These are phyloP conservation scores for Campoplex capitator DNA, from an alignment of 2,888 invertebrate species.

Conservation along the genomic window DNA sequence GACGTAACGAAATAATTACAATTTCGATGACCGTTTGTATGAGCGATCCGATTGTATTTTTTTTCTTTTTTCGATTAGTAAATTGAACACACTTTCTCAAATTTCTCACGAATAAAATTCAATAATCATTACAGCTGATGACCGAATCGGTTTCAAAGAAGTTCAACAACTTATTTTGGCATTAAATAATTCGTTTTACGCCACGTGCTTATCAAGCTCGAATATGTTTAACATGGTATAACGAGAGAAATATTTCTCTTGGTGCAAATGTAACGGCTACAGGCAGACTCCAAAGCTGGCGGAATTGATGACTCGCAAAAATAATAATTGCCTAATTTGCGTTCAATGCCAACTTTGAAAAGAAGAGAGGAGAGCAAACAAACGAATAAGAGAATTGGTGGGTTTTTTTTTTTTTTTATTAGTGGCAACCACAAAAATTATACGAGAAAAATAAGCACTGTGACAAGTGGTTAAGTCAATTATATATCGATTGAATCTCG, in stretches of 20 bases:
- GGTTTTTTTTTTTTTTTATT: too few species aligned
- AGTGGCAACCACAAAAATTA: not conserved
- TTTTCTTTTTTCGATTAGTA: not conserved
- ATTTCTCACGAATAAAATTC: not conserved
- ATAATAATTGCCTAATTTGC: constrained; percentile 5
- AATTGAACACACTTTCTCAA: not conserved
- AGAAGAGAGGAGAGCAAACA: not conserved
- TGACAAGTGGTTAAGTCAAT: not conserved
- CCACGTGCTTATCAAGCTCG: not conserved
- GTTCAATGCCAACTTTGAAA: constrained; percentile 3
- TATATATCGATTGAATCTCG: not conserved
- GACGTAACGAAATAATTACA: not conserved
- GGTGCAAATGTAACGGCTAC: not conserved
- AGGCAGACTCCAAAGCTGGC: not conserved
- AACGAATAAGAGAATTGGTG: not conserved
- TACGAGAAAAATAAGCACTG: not conserved
- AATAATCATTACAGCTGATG: not conserved
- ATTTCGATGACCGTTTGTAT: not conserved
- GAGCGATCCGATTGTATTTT: not conserved
- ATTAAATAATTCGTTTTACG: not conserved
- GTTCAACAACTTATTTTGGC: not conserved
- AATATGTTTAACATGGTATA: not conserved
- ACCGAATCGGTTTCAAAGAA: not conserved
- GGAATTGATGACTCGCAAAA: constrained; percentile 34
- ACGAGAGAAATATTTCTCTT: not conserved